Conservation (phyloP, 2,797 vertebrate species). For the Acrossocheilus fasciatus region DNA sequence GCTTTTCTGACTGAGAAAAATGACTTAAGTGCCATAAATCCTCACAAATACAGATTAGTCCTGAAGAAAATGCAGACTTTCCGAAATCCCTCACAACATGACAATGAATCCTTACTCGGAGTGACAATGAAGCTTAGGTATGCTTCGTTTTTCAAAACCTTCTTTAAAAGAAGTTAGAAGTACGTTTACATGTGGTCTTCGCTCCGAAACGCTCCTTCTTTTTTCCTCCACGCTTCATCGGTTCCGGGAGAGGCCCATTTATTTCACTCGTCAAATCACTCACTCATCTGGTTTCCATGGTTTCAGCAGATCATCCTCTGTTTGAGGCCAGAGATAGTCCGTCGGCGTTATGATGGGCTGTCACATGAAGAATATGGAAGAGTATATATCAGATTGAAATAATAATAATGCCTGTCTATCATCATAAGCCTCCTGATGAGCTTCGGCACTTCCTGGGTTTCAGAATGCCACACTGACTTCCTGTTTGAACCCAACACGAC, state of each 20-base stretch:
- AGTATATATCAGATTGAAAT: slow-evolving; percentile 63
- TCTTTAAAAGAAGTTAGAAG: slow-evolving; percentile 21
- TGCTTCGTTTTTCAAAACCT: neutral
- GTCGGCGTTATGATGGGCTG: slow-evolving; percentile 62
- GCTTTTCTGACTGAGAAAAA: slow-evolving; percentile 46
- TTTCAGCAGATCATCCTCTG: slow-evolving; percentile 54
- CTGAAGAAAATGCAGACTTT: slow-evolving; percentile 37
- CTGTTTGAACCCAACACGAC: slow-evolving; percentile 35
- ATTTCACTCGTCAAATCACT: slow-evolving; percentile 58
- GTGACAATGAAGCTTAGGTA: slow-evolving; percentile 34
- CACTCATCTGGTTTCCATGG: slow-evolving; percentile 64
- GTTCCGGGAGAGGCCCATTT: slow-evolving; percentile 58
- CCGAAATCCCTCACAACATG: slow-evolving; percentile 36
- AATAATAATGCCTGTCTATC: slow-evolving; percentile 66
- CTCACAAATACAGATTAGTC: slow-evolving; percentile 52
- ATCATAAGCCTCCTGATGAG: slow-evolving; percentile 64
- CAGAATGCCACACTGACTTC: slow-evolving; percentile 29
- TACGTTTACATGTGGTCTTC: slow-evolving; percentile 7
- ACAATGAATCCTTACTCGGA: slow-evolving; percentile 15
- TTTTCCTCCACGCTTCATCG: slow-evolving; percentile 45
- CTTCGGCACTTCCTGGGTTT: slow-evolving; percentile 48
- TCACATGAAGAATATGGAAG: slow-evolving; percentile 58
- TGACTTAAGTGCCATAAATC: slow-evolving; percentile 48
- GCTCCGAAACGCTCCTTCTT: neutral
- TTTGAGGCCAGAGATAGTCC: slow-evolving; percentile 63